Conservation (phyloP, 2,113 vertebrate species). For the Leiothrix lutea region DNA sequence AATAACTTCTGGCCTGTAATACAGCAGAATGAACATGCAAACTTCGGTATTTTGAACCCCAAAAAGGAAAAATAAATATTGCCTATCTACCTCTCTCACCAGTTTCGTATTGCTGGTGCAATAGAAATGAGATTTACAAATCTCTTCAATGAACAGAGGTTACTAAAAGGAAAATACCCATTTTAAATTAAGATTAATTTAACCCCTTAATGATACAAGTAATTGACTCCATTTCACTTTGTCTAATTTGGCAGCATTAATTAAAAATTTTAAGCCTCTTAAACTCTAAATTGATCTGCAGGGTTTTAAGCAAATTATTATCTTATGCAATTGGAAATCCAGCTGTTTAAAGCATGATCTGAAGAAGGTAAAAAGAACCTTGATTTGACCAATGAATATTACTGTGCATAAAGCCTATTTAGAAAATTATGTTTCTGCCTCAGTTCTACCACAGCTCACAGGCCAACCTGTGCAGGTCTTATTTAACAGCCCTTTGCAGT, state of each 20-base stretch:
- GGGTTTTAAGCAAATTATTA: neutral
- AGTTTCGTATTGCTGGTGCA: neutral
- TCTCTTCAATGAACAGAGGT: neutral
- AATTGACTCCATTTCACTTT: neutral
- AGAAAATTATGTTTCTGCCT: neutral
- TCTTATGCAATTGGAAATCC: neutral
- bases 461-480: neutral
- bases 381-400: neutral
- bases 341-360: neutral
- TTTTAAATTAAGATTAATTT: conserved; percentile 20
- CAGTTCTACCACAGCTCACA: neutral
- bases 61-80: neutral
- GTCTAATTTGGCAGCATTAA: conserved; percentile 16
- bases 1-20: neutral
- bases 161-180: neutral
- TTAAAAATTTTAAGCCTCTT: conserved; percentile 12
- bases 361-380: neutral
- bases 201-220: neutral
- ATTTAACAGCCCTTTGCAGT: neutral
- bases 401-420: neutral
- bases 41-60: neutral
- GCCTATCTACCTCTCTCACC: neutral
- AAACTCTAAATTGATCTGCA: neutral
- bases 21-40: neutral
- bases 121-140: neutral